phyloP scores from a whole-genome alignment of 2,113 vertebrate species.

The Todiramphus chloris region DNA sequence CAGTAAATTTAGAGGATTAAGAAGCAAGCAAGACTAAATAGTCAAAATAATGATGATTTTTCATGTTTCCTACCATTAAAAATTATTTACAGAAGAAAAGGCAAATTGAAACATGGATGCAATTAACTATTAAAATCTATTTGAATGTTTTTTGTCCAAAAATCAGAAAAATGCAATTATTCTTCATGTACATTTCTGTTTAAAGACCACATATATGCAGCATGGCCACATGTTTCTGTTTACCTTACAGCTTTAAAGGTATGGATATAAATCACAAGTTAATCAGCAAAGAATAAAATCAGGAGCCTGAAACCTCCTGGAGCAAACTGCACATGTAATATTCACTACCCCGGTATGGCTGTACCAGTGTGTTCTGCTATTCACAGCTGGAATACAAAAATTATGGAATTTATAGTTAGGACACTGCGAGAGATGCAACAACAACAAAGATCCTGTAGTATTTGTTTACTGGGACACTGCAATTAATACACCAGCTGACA shows the following conservation, averaged over 20 bases:
- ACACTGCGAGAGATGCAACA: background rate
- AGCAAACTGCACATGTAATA: background rate
- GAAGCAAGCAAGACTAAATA: conserved; percentile 64
- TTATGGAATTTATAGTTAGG: background rate
- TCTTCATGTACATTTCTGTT: background rate
- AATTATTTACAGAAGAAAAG: background rate
- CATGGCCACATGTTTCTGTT: background rate
- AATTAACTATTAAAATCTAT: background rate
- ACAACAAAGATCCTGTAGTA: background rate
- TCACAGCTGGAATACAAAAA: background rate
- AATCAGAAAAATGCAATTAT: background rate
- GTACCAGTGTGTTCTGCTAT: background rate
- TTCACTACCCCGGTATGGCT: background rate
- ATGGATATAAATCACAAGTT: background rate
- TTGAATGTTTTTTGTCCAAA: background rate
- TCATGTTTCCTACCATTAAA: background rate
- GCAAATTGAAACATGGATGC: background rate
- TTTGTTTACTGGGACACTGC: background rate
- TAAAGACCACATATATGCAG: background rate
- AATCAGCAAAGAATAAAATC: background rate
- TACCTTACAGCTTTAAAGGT: background rate
- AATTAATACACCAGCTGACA: background rate
- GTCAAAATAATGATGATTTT: conserved; percentile 68
- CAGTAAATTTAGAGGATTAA: conserved; percentile 75
- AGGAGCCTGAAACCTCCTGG: background rate